Percentiles rank a stretch among this genome's conserved stretches.
Evolutionary conservation across 2,113 vertebrate genomes (phyloP).

Genomic region (Cebidichthys violaceus): DNA sequence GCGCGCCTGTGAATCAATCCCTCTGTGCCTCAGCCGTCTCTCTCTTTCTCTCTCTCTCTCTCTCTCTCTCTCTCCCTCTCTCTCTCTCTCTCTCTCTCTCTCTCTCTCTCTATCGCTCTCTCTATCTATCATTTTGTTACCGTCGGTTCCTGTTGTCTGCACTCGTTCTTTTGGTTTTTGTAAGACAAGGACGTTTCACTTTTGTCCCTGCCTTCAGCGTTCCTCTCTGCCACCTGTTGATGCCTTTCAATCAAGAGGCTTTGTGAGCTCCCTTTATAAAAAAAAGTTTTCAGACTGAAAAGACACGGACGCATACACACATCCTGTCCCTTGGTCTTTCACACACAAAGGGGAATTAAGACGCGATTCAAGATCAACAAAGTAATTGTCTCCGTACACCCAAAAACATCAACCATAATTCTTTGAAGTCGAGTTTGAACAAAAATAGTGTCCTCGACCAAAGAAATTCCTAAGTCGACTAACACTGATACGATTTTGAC

Average conservation of each 20-base stretch:
- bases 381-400: neutral
- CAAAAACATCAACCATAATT: neutral
- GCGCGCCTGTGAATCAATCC: conserved; percentile 64
- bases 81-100: neutral
- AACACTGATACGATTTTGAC: too few relatives aligned
- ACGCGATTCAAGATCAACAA: conserved; percentile 19
- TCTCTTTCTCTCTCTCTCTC: conserved; percentile 46
- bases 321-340: conserved; percentile 13
- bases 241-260: conserved; percentile 33
- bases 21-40: conserved; percentile 70
- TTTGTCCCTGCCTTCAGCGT: conserved; percentile 45
- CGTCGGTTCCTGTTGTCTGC: conserved; percentile 40
- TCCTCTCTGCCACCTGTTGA: conserved; percentile 75
- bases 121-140: conserved; percentile 38
- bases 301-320: conserved; percentile 30
- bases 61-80: conserved; percentile 1
- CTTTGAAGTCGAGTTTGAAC: neutral
- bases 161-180: conserved; percentile 22
- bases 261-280: conserved; percentile 29
- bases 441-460: neutral
- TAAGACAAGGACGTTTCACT: conserved; percentile 38
- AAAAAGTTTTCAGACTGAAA: conserved; percentile 46
- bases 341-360: conserved; percentile 13
- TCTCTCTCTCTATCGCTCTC: neutral
- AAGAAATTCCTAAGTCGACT: too few relatives aligned